Evolutionary conservation across 1,140 invertebrate genomes (phyloP), one percentile per base, ranked within the genome.

Genomic region (Drosophila nannoptera): DNA sequence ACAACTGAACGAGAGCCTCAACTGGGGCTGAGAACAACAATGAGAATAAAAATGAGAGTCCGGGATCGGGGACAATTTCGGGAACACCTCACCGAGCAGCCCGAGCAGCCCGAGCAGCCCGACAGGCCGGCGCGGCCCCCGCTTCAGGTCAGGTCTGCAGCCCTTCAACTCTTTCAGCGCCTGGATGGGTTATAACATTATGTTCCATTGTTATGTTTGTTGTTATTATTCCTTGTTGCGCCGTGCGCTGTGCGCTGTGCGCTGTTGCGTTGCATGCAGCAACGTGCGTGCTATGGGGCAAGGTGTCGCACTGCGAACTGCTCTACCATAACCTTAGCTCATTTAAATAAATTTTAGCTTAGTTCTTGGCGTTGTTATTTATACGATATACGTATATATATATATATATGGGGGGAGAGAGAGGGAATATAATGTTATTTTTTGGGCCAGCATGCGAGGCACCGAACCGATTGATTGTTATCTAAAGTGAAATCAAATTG

Each of bases 401-500:
- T 22, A 22, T 22, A 22, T 22, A 22, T 22, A 22, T 22, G 3
- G 22, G 3, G 22, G 3, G 22, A 22, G 22, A 22, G 22, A 22
- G 22, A 22, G 22, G 3, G 22, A 22, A 22, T 22, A 22, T 22
- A 22, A 22, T 22, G 49, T 43, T 45, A 52, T 53, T 43, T 46
- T 62, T 16, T 55, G 60, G 72, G 61, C 61, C 60, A 55, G 56
- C 62, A 74, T 66, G 55, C 56, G 43, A 55, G 42, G 68, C 69
- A 74, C 45, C 48, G 53, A 69, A 68, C 65, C 80, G 69, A 86
- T 80, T 84, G 80, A 84, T 84, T 86, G 66, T 86, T 84, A 84
- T 84, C 80, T 76, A 50, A 80, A 86, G 70, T 77, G 60, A 77
- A 77, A 84, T 84, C 80, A 86, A 83, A 84, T 80, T 78, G 78